A percentile compares a stretch with the other conserved stretches of the same genome.
These are phyloP conservation scores for Bradypodion pumilum DNA, from an alignment of 2,797 vertebrate species.

Conservation along the genomic window DNA sequence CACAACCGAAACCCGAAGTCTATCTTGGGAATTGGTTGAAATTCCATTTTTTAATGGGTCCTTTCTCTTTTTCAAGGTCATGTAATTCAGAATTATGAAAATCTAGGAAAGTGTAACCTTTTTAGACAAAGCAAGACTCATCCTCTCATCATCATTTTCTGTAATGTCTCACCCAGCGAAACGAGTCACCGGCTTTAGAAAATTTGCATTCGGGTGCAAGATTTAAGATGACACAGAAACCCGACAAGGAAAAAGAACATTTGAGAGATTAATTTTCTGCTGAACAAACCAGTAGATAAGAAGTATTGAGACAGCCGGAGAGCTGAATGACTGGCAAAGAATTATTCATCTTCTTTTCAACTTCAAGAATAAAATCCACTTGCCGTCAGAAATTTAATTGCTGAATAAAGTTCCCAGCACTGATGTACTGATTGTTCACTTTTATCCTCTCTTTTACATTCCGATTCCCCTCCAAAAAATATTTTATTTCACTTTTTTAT, in stretches of 20 bases:
- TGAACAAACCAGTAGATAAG: conserved; percentile 41
- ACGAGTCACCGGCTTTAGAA: background rate
- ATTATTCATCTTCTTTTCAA: background rate
- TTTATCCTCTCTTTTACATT: background rate
- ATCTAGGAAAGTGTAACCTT: background rate
- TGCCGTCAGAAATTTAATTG: background rate
- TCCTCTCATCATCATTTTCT: conserved; percentile 5
- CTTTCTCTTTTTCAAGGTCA: background rate
- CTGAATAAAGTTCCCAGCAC: background rate
- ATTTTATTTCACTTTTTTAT: too few species aligned
- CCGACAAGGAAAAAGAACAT: background rate
- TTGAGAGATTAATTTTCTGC: conserved; percentile 42
- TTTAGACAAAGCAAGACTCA: background rate
- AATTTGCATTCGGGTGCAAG: background rate
- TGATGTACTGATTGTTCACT: background rate
- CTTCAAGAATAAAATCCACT: background rate
- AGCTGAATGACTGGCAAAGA: conserved; percentile 45
- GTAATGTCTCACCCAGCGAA: conserved; percentile 12
- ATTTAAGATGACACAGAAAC: background rate
- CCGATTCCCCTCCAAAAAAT: too few species aligned
- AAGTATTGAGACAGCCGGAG: conserved; percentile 28
- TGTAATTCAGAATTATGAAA: rapidly evolving
- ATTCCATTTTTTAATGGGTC: background rate
- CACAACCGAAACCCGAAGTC: background rate
- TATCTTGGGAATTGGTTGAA: conserved; percentile 21